Evolutionary conservation across 2,113 vertebrate species (phyloP).

Genomic region (Morphnarchus princeps): DNA sequence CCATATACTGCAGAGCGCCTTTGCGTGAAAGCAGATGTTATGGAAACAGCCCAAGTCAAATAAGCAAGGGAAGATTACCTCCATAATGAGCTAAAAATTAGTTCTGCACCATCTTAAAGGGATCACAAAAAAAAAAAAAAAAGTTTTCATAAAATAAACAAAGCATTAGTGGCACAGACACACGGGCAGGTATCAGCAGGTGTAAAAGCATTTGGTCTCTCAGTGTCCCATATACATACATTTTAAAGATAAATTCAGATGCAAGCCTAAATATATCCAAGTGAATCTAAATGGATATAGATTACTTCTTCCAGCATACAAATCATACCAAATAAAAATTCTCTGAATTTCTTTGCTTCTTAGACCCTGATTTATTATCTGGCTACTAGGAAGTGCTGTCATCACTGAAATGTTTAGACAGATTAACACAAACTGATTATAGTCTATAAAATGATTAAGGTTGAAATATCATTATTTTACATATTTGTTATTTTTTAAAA

Average conservation of each 20-base stretch:
- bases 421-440: slow-evolving; percentile 14
- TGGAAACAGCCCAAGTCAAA: slow-evolving; percentile 66
- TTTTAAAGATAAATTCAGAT: not conserved
- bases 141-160: slow-evolving; percentile 12
- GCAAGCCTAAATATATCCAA: not conserved
- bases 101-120: slow-evolving; percentile 45
- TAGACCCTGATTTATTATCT: slow-evolving; percentile 21
- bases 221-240: not conserved
- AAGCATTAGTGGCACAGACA: not conserved
- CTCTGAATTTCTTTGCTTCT: not conserved
- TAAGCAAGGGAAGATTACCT: slow-evolving; percentile 65
- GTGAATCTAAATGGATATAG: slow-evolving; percentile 26
- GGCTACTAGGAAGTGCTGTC: slow-evolving; percentile 14
- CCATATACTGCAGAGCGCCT: not conserved
- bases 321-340: not conserved
- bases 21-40: slow-evolving; percentile 60
- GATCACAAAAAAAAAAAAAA: not conserved
- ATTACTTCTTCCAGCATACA: not conserved
- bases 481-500: not conserved
- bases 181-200: not conserved
- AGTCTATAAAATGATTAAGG: not conserved
- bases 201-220: slow-evolving; percentile 4
- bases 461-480: not conserved
- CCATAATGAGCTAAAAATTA: slow-evolving; percentile 64
- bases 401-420: not conserved